Evolutionary conservation across 1,140 invertebrate genomes (phyloP).

Genomic region (Nixonia krombeini): DNA sequence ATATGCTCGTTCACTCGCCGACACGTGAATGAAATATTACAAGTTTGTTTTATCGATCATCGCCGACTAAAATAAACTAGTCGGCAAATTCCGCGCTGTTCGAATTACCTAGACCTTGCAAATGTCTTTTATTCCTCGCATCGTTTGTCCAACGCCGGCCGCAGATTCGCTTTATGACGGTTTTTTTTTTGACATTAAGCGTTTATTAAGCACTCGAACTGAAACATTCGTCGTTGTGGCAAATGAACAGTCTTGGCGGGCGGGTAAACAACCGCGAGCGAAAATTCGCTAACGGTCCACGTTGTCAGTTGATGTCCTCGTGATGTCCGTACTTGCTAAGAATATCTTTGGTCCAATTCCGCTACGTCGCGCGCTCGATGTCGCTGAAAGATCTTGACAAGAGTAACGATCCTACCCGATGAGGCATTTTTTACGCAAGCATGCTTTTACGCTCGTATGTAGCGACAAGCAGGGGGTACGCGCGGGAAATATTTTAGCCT

Average conservation of each 20-base stretch:
- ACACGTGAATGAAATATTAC: slow-evolving; percentile 36
- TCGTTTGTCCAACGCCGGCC: neutral
- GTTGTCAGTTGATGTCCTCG: too few species aligned
- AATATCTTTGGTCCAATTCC: neutral
- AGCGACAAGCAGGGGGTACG: neutral
- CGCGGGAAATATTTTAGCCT: neutral
- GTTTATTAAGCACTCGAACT: neutral
- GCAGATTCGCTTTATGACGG: too few species aligned
- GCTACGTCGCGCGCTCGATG: neutral
- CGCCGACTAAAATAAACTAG: slow-evolving; percentile 28
- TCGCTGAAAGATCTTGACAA: neutral
- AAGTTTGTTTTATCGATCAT: slow-evolving; percentile 37
- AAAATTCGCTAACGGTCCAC: too few species aligned
- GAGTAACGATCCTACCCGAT: neutral
- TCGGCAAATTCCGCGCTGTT: slow-evolving; percentile 31
- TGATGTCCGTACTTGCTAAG: too few species aligned
- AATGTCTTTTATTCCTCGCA: neutral
- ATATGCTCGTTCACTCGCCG: slow-evolving; percentile 32
- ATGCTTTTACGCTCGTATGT: neutral
- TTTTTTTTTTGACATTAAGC: too few species aligned
- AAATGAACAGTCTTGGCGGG: too few species aligned
- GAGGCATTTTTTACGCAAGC: neutral
- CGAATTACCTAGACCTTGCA: slow-evolving; percentile 10
- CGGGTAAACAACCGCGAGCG: too few species aligned
- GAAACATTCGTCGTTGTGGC: neutral